Evolutionary conservation across 2,888 invertebrate species (phyloP).

Genomic region (Schizotus pectinicornis): DNA sequence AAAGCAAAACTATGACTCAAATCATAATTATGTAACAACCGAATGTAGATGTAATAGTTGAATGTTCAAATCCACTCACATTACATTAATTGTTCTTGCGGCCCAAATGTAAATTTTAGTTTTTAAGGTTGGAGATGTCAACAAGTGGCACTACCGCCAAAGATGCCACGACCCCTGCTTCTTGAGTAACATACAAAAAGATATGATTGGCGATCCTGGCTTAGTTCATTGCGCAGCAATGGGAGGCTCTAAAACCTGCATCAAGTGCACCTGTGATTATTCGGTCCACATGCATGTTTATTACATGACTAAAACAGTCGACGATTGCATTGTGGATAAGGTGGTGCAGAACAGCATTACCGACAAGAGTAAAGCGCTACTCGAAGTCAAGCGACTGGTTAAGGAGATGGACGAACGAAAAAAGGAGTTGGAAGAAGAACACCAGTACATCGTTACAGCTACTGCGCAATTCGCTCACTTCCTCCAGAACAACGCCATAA

Average conservation of each 20-base stretch:
- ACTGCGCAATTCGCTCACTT: conserved; percentile 53
- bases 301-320: conserved; percentile 46
- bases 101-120: conserved; percentile 4
- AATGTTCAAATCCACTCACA: background rate
- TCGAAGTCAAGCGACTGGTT: conserved; percentile 38
- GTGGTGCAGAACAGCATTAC: conserved; percentile 41
- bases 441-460: conserved; percentile 39
- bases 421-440: conserved; percentile 43
- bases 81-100: background rate
- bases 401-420: conserved; percentile 36
- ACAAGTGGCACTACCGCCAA: conserved; percentile 48
- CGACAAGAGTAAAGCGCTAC: conserved; percentile 37
- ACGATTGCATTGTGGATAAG: conserved; percentile 41
- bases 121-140: conserved; percentile 44
- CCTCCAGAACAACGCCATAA: conserved; percentile 49
- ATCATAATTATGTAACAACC: too few species aligned
- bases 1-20: too few species aligned
- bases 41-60: too few species aligned
- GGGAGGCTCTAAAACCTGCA: conserved; percentile 39
- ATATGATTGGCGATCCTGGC: conserved; percentile 49
- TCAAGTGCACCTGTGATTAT: conserved; percentile 47
- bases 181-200: conserved; percentile 46
- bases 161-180: conserved; percentile 53
- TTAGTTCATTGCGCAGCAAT: conserved; percentile 49
- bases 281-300: conserved; percentile 53